Base-by-base conservation (phyloP, 2,797 vertebrate species). In the Lacerta viridis region DNA sequence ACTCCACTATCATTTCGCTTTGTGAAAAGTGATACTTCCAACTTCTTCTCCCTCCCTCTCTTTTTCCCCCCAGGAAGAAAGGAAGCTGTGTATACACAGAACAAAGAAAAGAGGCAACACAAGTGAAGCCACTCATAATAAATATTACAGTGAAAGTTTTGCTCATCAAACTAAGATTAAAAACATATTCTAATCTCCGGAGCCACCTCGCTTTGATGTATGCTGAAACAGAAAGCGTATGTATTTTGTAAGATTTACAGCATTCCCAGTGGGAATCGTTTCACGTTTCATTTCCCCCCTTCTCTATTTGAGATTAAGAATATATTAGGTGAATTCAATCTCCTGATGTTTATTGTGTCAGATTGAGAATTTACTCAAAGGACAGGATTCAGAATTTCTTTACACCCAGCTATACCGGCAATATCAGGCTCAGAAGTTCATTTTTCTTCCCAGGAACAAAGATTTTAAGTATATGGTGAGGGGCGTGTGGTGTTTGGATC, bases 131-230 rank as follows among this genome's bases (percentile, higher is more conserved):
- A 93, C 94, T 95, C 94, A 79, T 94, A 94, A 96, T 96, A 94
- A 96, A 96, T 93, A 94, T 92, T 94, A 94, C 88, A 89, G 96
- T 93, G 93, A 96, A 97, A 97, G 95, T 95, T 95, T 93, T 95
- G 95, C 95, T 97, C 97, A 97, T 97, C 97, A 96, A 95, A 95
- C 93, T 86, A 92, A 95, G 95, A 96, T 96, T 96, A 95, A 96
- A 96, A 96, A 95, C 94, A 97, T 95, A 95, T 96, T 97, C 96
- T 96, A 95, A 95, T 96, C 95, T 95, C 95, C 86, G 61, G 92
- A 96, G 94, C 95, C 93, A 89, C 93, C 68, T 61, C 75, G 84
- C 93, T 97, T 97, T 97, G 96, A 97, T 96, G 95, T 95, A 94
- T 74, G 93, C 93, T 80, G 50, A 93, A 96, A 93, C 92, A 94